phyloP scores from a whole-genome alignment of 2,888 invertebrate species.

The Aleiodes alternator region DNA sequence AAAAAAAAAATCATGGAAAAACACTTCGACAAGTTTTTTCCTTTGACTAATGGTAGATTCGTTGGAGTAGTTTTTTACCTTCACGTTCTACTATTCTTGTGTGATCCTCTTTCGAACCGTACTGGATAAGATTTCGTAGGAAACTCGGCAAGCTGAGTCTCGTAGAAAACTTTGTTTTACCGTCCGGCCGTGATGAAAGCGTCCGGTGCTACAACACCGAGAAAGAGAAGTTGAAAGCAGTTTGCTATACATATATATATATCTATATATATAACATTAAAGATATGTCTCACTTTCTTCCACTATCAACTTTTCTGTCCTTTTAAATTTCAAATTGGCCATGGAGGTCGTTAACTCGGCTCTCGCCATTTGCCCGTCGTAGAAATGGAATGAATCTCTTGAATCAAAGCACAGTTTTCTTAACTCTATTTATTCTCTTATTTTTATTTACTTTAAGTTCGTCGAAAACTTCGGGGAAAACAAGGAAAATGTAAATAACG shows the following conservation, averaged over 20 bases:
- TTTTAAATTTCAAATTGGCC: conserved; percentile 57
- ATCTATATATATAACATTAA: not conserved
- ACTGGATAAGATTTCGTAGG: conserved; percentile 37
- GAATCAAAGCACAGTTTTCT: conserved; percentile 5
- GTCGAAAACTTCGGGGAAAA: not conserved
- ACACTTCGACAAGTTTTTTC: conserved; percentile 19
- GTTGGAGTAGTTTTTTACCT: conserved; percentile 52
- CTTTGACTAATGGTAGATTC: conserved; percentile 20
- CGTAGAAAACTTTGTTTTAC: conserved; percentile 54
- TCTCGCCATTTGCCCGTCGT: conserved; percentile 30
- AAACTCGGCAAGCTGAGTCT: conserved; percentile 39
- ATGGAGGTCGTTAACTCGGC: conserved; percentile 52
- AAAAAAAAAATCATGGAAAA: not conserved
- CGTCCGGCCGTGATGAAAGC: conserved; percentile 52
- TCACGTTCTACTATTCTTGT: conserved; percentile 46
- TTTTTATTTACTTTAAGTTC: not conserved
- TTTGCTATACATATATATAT: conserved; percentile 1
- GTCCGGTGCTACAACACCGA: conserved; percentile 35
- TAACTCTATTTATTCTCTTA: not conserved
- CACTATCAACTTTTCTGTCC: conserved; percentile 50
- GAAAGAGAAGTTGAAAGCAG: conserved; percentile 36
- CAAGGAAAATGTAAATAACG: conserved; percentile 26
- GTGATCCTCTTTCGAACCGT: conserved; percentile 45
- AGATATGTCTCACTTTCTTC: conserved; percentile 34
- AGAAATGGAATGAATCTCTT: conserved; percentile 30